These are phyloP conservation scores for Nothobranchius kuhntae DNA, from an alignment of 2,113 vertebrate genomes.

Conservation along the genomic window DNA sequence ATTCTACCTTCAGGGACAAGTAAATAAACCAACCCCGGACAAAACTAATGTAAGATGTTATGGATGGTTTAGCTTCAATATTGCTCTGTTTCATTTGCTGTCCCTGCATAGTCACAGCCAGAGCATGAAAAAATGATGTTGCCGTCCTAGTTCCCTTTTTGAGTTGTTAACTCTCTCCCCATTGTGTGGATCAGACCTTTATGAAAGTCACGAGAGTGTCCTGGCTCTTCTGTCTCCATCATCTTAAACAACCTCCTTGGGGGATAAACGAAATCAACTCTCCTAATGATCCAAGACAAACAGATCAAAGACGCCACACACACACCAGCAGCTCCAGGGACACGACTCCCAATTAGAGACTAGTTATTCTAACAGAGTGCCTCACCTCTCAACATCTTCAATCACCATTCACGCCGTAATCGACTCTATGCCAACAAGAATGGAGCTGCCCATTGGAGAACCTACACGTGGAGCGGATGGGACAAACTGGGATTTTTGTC, in stretches of 20 bases:
- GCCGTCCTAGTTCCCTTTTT: constrained; percentile 71
- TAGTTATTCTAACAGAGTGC: neutral
- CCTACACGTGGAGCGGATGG: constrained; percentile 20
- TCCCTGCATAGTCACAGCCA: constrained; percentile 27
- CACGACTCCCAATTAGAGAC: constrained; percentile 6
- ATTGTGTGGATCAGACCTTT: constrained; percentile 11
- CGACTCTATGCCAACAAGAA: neutral
- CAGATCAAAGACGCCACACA: neutral
- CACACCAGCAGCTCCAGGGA: constrained; percentile 7
- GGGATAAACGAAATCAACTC: neutral
- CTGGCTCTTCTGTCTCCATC: neutral
- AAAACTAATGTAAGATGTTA: neutral
- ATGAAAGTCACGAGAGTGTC: constrained; percentile 4
- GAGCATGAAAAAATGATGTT: constrained; percentile 70
- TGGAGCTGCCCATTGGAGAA: constrained; percentile 6
- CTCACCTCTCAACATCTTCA: constrained; percentile 4
- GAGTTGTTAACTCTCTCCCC: constrained; percentile 66
- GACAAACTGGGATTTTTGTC: constrained; percentile 3
- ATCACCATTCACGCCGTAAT: constrained; percentile 15
- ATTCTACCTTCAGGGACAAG: constrained; percentile 11
- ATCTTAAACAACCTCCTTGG: neutral
- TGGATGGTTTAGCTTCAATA: constrained; percentile 20
- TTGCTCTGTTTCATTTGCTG: constrained; percentile 30
- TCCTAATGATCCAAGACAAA: neutral
- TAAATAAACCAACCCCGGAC: constrained; percentile 6